Evolutionary conservation across 1,140 invertebrate species (phyloP), one percentile per base, ranked within the genome.

Genomic region (Diachasmimorpha longicaudata): DNA sequence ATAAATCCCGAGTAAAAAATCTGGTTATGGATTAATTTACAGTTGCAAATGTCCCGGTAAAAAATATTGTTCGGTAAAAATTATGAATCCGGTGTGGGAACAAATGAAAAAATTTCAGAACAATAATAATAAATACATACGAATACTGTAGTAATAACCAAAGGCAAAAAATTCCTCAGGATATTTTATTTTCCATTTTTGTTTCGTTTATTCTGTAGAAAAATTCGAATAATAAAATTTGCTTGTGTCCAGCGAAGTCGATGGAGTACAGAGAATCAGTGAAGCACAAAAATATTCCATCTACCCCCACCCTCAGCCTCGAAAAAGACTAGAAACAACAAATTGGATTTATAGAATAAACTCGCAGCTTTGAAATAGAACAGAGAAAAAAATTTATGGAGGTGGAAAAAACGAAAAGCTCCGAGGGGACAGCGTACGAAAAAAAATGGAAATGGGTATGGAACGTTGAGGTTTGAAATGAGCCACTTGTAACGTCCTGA

Each of bases 281-380:
- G 58, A 63, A 63, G 23, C 58, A 31, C 23, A 23, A 23, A 63
- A 63, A 63, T 63, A 25, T 63, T 63, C 19, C 8, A 16, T 25
- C 48, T 16, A 6, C 14, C 21, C 58, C 14, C 21, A 4, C 31
- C 31, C 31, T 6, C 31, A 2, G 31, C 31, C 31, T 6, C 31
- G 2, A 31, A 31, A 19, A 63, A 63, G 58, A 23, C 58, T 63
- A 63, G 69, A 70, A 70, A 70, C 69, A 70, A 70, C 69, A 70
- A 70, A 70, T 70, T 70, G 69, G 69, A 46, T 70, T 36, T 69
- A 69, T 42, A 44, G 42, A 69, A 44, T 69, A 69, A 44, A 42
- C 67, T 69, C 67, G 67, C 14, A 16, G 67, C 67, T 69, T 69
- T 69, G 67, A 69, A 52, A 52, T 39, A 42, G 16, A 42, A 37